Evolutionary conservation across 2,888 invertebrate species (phyloP).

Genomic region (Laspeyria flexula): DNA sequence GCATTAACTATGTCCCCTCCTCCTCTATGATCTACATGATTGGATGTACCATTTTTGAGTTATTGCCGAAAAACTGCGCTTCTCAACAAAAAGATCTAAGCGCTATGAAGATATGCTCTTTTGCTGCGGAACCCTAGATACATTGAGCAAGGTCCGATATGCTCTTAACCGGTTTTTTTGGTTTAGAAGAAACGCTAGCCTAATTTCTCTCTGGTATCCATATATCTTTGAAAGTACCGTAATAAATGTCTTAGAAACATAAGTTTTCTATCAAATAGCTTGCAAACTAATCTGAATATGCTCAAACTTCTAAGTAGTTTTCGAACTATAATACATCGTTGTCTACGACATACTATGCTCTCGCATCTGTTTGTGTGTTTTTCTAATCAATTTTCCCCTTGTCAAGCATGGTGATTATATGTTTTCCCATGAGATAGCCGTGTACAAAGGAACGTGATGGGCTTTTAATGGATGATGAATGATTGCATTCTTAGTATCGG

Average conservation of each 20-base stretch:
- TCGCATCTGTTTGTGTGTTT: background rate
- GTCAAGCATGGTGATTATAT: background rate
- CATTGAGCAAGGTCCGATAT: too few species aligned
- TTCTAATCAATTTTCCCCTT: background rate
- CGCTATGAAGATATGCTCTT: too few species aligned
- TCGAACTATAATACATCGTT: background rate
- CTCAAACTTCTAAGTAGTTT: background rate
- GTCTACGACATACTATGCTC: background rate
- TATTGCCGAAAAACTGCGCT: too few species aligned
- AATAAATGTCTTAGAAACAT: background rate
- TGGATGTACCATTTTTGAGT: too few species aligned
- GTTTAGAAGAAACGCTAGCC: too few species aligned
- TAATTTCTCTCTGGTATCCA: too few species aligned
- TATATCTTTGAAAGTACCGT: too few species aligned
- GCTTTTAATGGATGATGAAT: slow-evolving; percentile 1
- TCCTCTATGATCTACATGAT: too few species aligned
- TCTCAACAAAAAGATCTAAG: too few species aligned
- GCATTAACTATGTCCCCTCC: too few species aligned
- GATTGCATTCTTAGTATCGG: background rate
- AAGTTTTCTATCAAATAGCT: background rate
- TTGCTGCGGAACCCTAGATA: too few species aligned
- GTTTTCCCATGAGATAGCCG: background rate
- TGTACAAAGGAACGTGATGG: background rate
- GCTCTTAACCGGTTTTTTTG: too few species aligned
- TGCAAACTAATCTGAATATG: background rate